These are phyloP conservation scores for Girardinichthys multiradiatus DNA, from an alignment of 2,113 vertebrate genomes.

Conservation along the genomic window DNA sequence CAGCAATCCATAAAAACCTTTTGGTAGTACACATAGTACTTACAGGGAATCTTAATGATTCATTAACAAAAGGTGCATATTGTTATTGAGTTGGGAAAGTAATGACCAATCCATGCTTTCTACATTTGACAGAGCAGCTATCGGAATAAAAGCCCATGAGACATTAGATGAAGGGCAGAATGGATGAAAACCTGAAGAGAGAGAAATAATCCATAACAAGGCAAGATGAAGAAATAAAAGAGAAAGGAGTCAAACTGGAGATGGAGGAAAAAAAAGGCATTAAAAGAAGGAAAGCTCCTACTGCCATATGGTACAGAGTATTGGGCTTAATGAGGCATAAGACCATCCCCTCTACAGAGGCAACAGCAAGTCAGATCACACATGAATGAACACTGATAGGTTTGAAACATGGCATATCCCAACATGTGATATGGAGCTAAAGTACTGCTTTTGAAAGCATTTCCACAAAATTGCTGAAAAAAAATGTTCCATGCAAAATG, in stretches of 20 bases:
- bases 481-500: constrained; percentile 2
- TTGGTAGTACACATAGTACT: background rate
- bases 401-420: constrained; percentile 62
- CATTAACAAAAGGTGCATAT: background rate
- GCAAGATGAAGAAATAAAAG: constrained; percentile 58
- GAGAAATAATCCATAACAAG: constrained; percentile 39
- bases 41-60: background rate
- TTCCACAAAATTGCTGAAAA: constrained; percentile 15
- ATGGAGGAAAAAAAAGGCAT: constrained; percentile 14
- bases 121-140: constrained; percentile 15
- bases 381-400: constrained; percentile 67
- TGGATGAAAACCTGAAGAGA: constrained; percentile 15
- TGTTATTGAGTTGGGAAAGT: background rate
- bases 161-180: constrained; percentile 8
- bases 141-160: constrained; percentile 11
- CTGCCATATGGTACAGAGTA: constrained; percentile 77
- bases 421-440: constrained; percentile 59
- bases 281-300: constrained; percentile 43
- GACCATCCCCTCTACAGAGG: constrained; percentile 66
- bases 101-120: background rate
- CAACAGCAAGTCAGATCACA: constrained; percentile 65
- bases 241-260: constrained; percentile 39
- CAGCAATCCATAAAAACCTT: background rate
- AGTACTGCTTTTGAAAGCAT: constrained; percentile 43
- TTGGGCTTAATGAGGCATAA: constrained; percentile 75